Evolutionary conservation across 2,797 vertebrate genomes (phyloP).

Genomic region (Erithacus rubecula): DNA sequence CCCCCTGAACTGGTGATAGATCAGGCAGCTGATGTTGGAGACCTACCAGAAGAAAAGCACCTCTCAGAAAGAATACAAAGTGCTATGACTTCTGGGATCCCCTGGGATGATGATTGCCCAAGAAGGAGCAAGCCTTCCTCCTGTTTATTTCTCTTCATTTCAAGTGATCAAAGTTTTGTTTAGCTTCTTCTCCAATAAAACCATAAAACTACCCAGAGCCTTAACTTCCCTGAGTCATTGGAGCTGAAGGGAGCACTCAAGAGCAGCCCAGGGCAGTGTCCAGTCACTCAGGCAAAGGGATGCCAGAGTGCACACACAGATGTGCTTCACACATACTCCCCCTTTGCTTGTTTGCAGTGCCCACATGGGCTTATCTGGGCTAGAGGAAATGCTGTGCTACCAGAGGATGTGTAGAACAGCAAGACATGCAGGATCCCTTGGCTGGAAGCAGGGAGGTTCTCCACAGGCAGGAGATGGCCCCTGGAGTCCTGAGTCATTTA

Average conservation of each 20-base stretch:
- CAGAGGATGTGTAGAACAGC: background rate
- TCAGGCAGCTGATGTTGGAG: background rate
- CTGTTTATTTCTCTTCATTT: background rate
- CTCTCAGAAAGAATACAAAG: background rate
- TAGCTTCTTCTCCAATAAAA: background rate
- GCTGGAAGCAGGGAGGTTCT: background rate
- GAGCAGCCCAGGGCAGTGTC: background rate
- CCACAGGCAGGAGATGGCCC: accelerated
- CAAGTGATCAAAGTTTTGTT: background rate
- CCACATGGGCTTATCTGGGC: background rate
- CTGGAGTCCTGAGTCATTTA: background rate
- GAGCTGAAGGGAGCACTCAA: background rate
- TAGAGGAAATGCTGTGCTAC: background rate
- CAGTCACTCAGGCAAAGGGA: background rate
- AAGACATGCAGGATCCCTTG: background rate
- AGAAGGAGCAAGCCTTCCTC: background rate
- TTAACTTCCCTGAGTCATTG: background rate
- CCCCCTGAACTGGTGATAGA: background rate
- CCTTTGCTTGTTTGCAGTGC: background rate
- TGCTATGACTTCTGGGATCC: background rate
- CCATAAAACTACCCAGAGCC: background rate
- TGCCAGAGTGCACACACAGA: accelerated
- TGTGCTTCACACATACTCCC: accelerated
- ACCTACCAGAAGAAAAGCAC: background rate
- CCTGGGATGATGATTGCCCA: background rate